These are phyloP conservation scores for Notarius lentiginosus DNA, from an alignment of 2,113 vertebrate species.

Conservation along the genomic window DNA sequence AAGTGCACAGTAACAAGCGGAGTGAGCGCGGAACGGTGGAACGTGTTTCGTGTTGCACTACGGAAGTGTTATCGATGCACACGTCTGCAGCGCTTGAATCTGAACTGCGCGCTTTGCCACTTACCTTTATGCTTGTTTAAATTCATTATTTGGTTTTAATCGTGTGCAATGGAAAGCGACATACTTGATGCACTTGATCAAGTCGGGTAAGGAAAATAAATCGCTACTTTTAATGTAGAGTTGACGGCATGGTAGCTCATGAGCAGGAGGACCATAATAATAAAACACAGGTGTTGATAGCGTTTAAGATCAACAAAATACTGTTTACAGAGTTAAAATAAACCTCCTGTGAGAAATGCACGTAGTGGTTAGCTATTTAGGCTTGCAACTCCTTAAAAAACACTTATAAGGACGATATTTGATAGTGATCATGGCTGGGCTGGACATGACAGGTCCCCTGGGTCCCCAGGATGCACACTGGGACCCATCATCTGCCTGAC, in stretches of 20 bases:
- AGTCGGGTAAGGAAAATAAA: constrained; percentile 42
- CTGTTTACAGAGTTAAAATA: background rate
- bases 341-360: background rate
- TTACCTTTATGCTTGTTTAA: background rate
- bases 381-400: too few relatives aligned
- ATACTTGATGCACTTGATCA: constrained; percentile 50
- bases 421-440: background rate
- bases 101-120: background rate
- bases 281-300: background rate
- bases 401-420: background rate
- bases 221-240: background rate
- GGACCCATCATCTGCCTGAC: background rate
- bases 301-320: background rate
- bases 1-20: background rate
- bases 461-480: background rate
- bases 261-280: background rate
- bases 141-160: background rate
- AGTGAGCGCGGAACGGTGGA: background rate
- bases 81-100: background rate
- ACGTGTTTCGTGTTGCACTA: background rate
- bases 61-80: constrained; percentile 1
- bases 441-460: background rate
- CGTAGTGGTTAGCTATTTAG: background rate
- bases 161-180: constrained; percentile 46
- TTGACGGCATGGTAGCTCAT: too few relatives aligned